Evolutionary conservation across 2,797 vertebrate species (phyloP), one percentile per base, ranked within the genome.

Genomic region (Pipistrellus nathusii): DNA sequence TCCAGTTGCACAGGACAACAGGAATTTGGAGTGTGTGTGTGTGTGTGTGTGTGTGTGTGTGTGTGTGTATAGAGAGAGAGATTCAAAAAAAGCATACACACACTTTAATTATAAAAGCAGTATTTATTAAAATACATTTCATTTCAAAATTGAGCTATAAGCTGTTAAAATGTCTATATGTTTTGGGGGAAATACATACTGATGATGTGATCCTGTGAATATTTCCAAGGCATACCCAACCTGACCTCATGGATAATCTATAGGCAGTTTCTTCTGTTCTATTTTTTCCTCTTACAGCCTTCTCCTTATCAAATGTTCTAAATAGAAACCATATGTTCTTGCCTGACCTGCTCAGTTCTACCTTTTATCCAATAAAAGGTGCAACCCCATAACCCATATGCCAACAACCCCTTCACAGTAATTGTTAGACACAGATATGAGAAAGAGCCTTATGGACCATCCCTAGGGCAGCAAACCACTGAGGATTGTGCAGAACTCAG

Each of bases 261-360:
- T 5, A 15, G 57, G 44, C 44, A 51, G 4, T 87, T 89, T 83
- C 51, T 88, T 25, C 51, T 25, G 30, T 93, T 90, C n/a, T 25
- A 64, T 64, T 62, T 57, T 62, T 93, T 90, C 80, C 84, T 82
- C 75, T 71, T 75, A 35, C 1, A 68, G 21, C 13, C 62, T 75
- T 76, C 59, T 81, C 72, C 59, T 86, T 68, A 94, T 84, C 57
- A 46, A 80, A 87, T 35, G 2, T 20, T 30, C 78, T 59, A 73
- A 21, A 68, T 53, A 76, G 73, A 90, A 96, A 86, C 44, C 78
- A 75, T 12, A 59, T 4, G 46, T 77, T 69, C 82, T 57, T 88
- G 21, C 44, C 85, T 72, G 86, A 80, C 9, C 20, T 18, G 38
- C 44, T 41, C 64, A 48, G 25, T 13, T 51, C 20, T 76, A 18